Percentiles rank a stretch among this genome's conserved stretches.
Evolutionary conservation across 2,113 vertebrate genomes (phyloP).

Genomic region (Zosterops hypoxanthus): DNA sequence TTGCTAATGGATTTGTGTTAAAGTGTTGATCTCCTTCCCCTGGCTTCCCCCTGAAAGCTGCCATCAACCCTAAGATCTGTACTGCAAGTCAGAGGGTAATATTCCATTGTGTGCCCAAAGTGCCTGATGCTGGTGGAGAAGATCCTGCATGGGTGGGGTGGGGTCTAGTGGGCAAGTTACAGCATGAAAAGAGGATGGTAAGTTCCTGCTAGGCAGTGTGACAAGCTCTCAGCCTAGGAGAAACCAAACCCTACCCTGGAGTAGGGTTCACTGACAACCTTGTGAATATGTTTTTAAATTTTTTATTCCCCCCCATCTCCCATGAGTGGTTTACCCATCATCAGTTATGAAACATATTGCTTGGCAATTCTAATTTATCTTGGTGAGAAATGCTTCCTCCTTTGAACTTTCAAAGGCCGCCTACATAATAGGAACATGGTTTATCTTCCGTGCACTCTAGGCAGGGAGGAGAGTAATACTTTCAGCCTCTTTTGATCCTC

Average conservation of each 20-base stretch:
- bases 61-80: neutral
- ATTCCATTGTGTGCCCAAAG: neutral
- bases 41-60: neutral
- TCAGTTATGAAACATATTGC: neutral
- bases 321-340: neutral
- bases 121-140: neutral
- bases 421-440: neutral
- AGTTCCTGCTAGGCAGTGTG: neutral
- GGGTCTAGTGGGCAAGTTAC: neutral
- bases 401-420: slow-evolving; percentile 42
- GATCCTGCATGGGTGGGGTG: neutral
- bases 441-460: neutral
- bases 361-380: slow-evolving; percentile 33
- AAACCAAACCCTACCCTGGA: neutral
- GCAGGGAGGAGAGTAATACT: neutral
- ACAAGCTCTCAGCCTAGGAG: neutral
- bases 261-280: neutral
- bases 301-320: rapidly evolving
- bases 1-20: neutral
- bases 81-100: neutral
- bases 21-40: neutral
- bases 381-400: slow-evolving; percentile 30
- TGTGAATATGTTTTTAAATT: neutral
- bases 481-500: slow-evolving; percentile 24
- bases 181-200: neutral